phyloP scores from a whole-genome alignment of 2,113 vertebrate species.

The Paedocypris sp. region DNA sequence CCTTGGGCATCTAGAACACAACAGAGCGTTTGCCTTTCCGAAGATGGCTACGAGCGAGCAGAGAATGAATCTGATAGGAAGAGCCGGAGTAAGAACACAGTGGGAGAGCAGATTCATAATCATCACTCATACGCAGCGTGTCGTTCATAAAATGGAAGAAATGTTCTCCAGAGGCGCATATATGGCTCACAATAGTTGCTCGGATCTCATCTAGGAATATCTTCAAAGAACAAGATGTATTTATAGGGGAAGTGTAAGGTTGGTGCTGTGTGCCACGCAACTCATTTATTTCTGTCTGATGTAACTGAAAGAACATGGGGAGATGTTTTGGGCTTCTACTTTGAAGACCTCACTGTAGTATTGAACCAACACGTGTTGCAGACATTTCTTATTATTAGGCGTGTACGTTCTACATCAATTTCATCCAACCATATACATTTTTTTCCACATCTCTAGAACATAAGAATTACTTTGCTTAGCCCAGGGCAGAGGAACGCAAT shows the following conservation, averaged over 20 bases:
- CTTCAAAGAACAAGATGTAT: not conserved
- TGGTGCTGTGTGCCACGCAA: not conserved
- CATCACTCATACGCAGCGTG: not conserved
- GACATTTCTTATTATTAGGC: too few species aligned
- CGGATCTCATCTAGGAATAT: not conserved
- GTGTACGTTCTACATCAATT: too few species aligned
- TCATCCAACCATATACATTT: too few species aligned
- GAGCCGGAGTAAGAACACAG: not conserved
- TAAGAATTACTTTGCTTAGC: too few species aligned
- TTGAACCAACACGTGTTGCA: too few species aligned
- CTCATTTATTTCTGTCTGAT: not conserved
- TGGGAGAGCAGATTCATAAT: not conserved
- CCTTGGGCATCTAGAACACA: not conserved
- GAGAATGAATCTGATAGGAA: not conserved
- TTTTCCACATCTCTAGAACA: too few species aligned
- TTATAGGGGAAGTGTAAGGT: not conserved
- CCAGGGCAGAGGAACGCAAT: too few species aligned
- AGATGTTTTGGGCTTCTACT: too few species aligned
- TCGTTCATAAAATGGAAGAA: not conserved
- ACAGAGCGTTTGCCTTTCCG: not conserved
- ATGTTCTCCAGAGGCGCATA: not conserved
- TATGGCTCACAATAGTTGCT: not conserved
- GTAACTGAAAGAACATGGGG: too few species aligned
- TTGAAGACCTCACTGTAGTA: too few species aligned
- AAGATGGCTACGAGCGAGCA: constrained; percentile 2